These are phyloP conservation scores for Naso thynnoides DNA, from an alignment of 2,797 vertebrate species.

Conservation along the genomic window DNA sequence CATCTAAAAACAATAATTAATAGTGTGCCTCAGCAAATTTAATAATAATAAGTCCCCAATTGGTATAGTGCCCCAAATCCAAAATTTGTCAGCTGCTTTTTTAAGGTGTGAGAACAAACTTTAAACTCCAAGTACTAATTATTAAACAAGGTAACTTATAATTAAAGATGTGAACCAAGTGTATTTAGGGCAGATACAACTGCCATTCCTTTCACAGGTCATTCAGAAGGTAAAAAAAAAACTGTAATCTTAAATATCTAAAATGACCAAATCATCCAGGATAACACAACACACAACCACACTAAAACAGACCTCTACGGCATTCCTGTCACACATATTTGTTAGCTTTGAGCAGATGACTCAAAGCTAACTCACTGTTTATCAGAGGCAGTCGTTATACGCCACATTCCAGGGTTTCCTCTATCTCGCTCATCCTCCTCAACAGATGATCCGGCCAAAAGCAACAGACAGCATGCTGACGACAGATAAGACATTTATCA, in stretches of 20 bases:
- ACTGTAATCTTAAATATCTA: too few relatives aligned
- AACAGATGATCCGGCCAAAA: slow-evolving; percentile 65
- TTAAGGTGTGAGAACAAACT: background rate
- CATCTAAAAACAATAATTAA: too few relatives aligned
- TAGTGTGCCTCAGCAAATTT: too few relatives aligned
- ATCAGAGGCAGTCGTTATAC: slow-evolving; percentile 59
- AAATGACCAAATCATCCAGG: slow-evolving; percentile 6
- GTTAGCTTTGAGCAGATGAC: slow-evolving; percentile 35
- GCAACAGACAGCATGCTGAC: slow-evolving; percentile 56
- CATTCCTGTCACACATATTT: slow-evolving; percentile 37
- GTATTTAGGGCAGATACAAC: slow-evolving; percentile 2
- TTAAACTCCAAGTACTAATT: background rate
- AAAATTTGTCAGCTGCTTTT: background rate
- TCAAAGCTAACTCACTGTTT: slow-evolving; percentile 38
- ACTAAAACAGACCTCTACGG: background rate
- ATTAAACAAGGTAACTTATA: background rate
- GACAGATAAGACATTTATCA: slow-evolving; percentile 72
- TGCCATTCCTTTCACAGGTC: slow-evolving; percentile 20
- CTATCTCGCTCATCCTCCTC: slow-evolving; percentile 69
- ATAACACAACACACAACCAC: slow-evolving; percentile 20
- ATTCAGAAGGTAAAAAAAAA: slow-evolving; percentile 11
- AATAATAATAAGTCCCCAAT: too few relatives aligned
- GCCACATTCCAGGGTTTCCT: slow-evolving; percentile 71
- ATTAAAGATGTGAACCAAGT: background rate
- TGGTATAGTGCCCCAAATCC: background rate